Conservation (phyloP, 2,888 invertebrate genomes). For the Harpalus rufipes region DNA sequence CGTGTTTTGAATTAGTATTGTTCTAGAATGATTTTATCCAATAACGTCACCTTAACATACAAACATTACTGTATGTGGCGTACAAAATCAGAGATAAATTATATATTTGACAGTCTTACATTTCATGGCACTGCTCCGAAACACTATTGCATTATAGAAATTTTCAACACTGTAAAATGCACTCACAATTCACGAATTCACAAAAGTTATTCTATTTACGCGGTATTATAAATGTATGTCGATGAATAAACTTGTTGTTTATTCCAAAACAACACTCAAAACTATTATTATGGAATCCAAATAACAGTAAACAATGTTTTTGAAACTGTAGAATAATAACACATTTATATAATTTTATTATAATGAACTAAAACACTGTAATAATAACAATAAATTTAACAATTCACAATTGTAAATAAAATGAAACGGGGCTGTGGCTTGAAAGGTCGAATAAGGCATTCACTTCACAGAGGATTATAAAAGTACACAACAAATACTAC, state of each 20-base stretch:
- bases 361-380: slow-evolving; percentile 8
- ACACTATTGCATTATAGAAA: background rate
- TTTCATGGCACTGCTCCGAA: background rate
- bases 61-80: slow-evolving; percentile 10
- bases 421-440: slow-evolving; percentile 64
- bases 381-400: slow-evolving; percentile 15
- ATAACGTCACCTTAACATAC: slow-evolving; percentile 14
- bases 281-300: background rate
- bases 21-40: slow-evolving; percentile 14
- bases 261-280: slow-evolving; percentile 1
- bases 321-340: background rate
- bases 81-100: slow-evolving; percentile 18
- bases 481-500: slow-evolving; percentile 6
- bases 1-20: background rate
- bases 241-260: slow-evolving; percentile 15
- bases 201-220: slow-evolving; percentile 2
- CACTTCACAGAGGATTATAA: slow-evolving; percentile 27
- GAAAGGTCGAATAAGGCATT: slow-evolving; percentile 61
- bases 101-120: slow-evolving; percentile 25
- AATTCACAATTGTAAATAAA: slow-evolving; percentile 63
- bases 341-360: background rate
- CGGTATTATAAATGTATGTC: background rate
- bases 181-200: background rate
- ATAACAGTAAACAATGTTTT: slow-evolving; percentile 29
- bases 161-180: background rate